Evolutionary conservation across 92 coral and sea anemone genomes (phyloP), one percentile per base, ranked within the genome.

Genomic region (Phenganax subtilis): DNA sequence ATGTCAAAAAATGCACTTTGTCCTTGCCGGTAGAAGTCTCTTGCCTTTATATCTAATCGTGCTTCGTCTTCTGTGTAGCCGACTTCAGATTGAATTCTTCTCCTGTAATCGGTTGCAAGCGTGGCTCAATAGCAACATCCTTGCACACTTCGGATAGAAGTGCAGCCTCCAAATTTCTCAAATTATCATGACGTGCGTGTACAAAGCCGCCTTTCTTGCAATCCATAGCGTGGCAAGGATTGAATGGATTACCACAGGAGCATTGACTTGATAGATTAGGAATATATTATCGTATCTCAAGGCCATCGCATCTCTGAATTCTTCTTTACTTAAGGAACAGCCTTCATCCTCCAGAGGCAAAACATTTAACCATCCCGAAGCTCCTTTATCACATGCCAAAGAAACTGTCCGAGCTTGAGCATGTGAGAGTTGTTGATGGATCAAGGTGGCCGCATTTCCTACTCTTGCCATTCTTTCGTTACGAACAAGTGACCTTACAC

Each of bases 111-210:
- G 68, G 29, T 3, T 17, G 31, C 68, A 62, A 9, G 28, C 54
- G 29, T 70, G 75, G 75, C 54, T 70, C 54, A 51, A 70, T 70
- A 15, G 75, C 75, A 70, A 70, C 55, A 70, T 51, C 75, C 54
- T 70, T 70, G 12, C 55, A 70, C 55, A 70, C 54, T 70, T 44
- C 29, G 73, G 73, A 68, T 51, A 68, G 29, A 3, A 68, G 14
- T 30, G 51, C 12, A 51, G 73, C 73, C 27, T 68, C 73, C 29
- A 68, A 68, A 68, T 68, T 68, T 68, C 51, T 68, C 11, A 68
- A 6, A 28, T 68, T 59, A 27, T 59, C 65, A 59, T 59, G 65
- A 59, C 65, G 65, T 6, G 65, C 65, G 17, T 59, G 65, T 12
- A 59, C 17, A 27, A 59, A 59, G 65, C 65, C 7, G 4, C 65